Conservation (phyloP, 2,888 invertebrate species). For the Aplocera efformata region DNA sequence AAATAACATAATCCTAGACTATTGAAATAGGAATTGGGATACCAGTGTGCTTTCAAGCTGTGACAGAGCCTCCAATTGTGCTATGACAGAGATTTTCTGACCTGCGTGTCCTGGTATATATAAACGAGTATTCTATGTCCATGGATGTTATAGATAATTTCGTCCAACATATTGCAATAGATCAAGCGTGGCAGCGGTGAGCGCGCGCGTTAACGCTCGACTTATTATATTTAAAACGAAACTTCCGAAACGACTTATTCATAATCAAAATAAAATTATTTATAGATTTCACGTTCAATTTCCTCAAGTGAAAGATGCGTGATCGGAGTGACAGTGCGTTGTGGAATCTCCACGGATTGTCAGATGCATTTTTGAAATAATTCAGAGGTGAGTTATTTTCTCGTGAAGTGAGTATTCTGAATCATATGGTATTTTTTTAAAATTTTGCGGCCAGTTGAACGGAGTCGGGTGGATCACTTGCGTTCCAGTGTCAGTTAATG, state of each 20-base stretch:
- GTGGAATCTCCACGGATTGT: conserved; percentile 8
- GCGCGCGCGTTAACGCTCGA: conserved; percentile 35
- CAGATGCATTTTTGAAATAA: conserved; percentile 23
- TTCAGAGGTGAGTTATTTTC: conserved; percentile 20
- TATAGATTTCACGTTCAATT: too few species aligned
- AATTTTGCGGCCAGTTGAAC: conserved; percentile 13
- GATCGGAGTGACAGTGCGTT: conserved; percentile 14
- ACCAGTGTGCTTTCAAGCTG: too few species aligned
- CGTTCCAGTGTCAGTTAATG: not conserved
- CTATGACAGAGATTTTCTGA: too few species aligned
- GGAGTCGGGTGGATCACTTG: not conserved
- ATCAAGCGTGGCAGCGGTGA: conserved; percentile 14
- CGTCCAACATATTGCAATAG: conserved; percentile 7
- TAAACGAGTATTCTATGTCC: too few species aligned
- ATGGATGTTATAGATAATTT: too few species aligned
- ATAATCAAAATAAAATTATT: conserved; percentile 36
- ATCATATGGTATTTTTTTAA: conserved; percentile 1
- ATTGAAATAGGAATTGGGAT: too few species aligned
- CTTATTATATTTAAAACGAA: conserved; percentile 44
- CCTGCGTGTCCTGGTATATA: too few species aligned
- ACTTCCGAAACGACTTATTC: conserved; percentile 44
- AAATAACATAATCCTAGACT: too few species aligned
- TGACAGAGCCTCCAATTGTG: too few species aligned
- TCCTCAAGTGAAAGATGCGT: conserved; percentile 3
- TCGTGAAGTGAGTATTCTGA: conserved; percentile 16